Evolutionary conservation across 2,797 vertebrate species (phyloP).

Genomic region (Pristis pectinata): DNA sequence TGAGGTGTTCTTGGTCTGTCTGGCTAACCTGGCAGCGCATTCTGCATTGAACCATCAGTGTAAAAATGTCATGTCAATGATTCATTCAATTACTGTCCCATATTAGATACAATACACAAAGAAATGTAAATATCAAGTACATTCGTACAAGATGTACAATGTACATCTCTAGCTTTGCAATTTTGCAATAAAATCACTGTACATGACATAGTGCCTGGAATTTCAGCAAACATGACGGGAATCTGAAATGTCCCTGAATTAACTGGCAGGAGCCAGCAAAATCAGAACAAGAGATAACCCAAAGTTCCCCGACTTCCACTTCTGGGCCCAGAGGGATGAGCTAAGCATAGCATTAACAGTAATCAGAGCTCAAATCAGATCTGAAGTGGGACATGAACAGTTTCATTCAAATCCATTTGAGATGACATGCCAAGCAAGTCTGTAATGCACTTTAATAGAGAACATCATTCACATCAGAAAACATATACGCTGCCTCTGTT

Average conservation of each 20-base stretch:
- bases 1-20: neutral
- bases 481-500: neutral
- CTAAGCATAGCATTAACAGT: neutral
- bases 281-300: neutral
- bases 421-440: neutral
- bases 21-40: neutral
- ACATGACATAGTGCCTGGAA: neutral
- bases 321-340: neutral
- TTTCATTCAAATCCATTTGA: neutral
- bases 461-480: neutral
- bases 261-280: neutral
- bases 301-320: neutral
- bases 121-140: no score
- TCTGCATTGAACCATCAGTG: neutral
- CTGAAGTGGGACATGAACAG: neutral
- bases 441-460: neutral
- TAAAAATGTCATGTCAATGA: neutral
- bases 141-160: no score
- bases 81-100: neutral
- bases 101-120: neutral
- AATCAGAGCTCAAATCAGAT: conserved; percentile 14
- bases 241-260: conserved; percentile 9
- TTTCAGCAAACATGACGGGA: neutral
- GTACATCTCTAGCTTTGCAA: neutral
- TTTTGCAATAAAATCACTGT: neutral